Percentiles rank a stretch among this genome's conserved stretches.
Conservation (phyloP, 2,888 invertebrate species). For the Trilocha varians region DNA sequence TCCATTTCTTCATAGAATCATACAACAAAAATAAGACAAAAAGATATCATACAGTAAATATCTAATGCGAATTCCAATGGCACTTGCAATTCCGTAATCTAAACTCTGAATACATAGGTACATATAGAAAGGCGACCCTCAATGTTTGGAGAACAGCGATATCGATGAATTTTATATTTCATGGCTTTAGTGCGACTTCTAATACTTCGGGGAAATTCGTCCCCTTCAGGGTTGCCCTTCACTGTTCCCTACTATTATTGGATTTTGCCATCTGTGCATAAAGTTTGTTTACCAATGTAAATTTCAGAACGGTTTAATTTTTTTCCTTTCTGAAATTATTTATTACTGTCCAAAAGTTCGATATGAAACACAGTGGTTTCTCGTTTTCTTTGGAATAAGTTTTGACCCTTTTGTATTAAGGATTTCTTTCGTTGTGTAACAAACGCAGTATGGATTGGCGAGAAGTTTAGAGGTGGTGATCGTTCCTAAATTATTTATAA, state of each 20-base stretch:
- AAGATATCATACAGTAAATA: neutral
- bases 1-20: too few relatives aligned
- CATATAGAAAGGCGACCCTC: conserved; percentile 7
- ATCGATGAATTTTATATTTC: conserved; percentile 64
- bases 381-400: neutral
- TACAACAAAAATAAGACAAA: neutral
- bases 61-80: neutral
- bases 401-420: too few relatives aligned
- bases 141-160: conserved; percentile 45
- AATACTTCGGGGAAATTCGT: conserved; percentile 59
- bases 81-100: neutral
- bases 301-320: conserved; percentile 47
- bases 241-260: conserved; percentile 57
- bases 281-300: conserved; percentile 58
- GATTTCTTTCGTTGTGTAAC: too few relatives aligned
- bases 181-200: conserved; percentile 45
- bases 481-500: too few relatives aligned
- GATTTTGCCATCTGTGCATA: conserved; percentile 59
- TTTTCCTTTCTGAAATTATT: conserved; percentile 14
- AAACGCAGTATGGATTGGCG: too few relatives aligned
- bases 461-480: too few relatives aligned
- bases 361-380: conserved; percentile 4
- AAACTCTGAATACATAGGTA: conserved; percentile 21
- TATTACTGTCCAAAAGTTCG: conserved; percentile 15
- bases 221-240: conserved; percentile 44